A percentile compares a stretch with the other conserved stretches of the same genome.
Conservation (phyloP, 2,888 invertebrate species). For the Amiota minor region DNA sequence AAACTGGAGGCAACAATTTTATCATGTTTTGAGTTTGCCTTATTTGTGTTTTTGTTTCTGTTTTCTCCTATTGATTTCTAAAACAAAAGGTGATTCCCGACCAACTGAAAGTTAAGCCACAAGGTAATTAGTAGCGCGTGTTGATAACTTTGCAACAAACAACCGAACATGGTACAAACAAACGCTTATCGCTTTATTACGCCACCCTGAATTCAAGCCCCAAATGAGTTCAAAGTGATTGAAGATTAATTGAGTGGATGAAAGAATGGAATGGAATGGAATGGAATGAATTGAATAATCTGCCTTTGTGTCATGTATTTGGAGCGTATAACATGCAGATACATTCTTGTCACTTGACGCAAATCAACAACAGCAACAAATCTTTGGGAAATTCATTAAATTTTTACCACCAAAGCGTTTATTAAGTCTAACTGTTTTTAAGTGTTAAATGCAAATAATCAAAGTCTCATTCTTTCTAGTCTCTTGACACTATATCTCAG, state of each 20-base stretch:
- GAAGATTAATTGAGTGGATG: not conserved
- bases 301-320: too few species aligned
- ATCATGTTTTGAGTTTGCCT: not conserved
- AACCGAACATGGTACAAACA: not conserved
- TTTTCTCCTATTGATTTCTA: too few species aligned
- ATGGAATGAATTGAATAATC: too few species aligned
- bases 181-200: constrained; percentile 17
- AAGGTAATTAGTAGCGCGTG: not conserved
- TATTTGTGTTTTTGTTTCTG: not conserved
- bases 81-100: too few species aligned
- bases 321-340: too few species aligned
- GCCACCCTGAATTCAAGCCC: not conserved
- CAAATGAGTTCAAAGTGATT: too few species aligned
- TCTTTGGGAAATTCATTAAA: too few species aligned
- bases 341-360: too few species aligned
- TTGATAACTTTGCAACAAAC: not conserved
- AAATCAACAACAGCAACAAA: too few species aligned
- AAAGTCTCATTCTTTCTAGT: not conserved
- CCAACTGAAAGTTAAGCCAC: not conserved
- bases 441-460: constrained; percentile 25
- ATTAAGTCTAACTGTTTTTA: not conserved
- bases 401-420: too few species aligned
- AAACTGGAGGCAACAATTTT: not conserved
- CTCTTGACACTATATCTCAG: too few species aligned
- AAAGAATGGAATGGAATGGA: too few species aligned